Evolutionary conservation across 1,140 invertebrate species (phyloP).

Genomic region (Lepidurus apus): DNA sequence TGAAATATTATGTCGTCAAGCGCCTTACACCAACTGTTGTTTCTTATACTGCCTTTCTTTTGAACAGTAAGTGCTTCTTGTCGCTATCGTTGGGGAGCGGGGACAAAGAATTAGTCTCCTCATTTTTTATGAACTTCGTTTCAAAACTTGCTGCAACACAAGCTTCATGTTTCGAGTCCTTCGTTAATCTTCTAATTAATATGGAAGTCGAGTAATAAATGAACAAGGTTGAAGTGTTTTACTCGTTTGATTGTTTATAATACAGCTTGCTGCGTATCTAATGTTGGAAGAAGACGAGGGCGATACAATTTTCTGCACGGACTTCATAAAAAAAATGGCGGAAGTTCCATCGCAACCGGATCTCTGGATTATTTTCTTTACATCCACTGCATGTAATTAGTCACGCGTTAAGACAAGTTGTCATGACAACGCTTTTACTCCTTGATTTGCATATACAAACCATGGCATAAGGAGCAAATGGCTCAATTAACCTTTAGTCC

Average conservation of each 20-base stretch:
- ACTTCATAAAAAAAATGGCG: background rate
- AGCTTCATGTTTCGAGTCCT: background rate
- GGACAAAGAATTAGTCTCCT: background rate
- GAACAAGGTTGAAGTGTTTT: background rate
- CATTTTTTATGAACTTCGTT: background rate
- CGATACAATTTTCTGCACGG: background rate
- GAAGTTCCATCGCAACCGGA: background rate
- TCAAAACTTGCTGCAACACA: background rate
- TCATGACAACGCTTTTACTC: background rate
- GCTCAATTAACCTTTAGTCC: slow-evolving; percentile 9
- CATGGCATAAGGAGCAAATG: background rate
- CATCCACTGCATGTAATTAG: background rate
- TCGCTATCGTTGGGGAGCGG: background rate
- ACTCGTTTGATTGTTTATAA: background rate
- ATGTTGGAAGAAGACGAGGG: background rate
- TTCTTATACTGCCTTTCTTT: background rate
- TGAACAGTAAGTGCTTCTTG: background rate
- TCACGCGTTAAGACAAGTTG: slow-evolving; percentile 2
- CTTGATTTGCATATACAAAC: background rate
- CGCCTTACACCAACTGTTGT: no score
- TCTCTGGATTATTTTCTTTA: background rate
- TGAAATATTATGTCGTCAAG: no score
- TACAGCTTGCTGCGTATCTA: background rate
- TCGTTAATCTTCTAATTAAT: background rate
- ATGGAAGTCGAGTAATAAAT: background rate